Base-by-base conservation (phyloP, 2,113 vertebrate species). In the Eidolon helvum region DNA sequence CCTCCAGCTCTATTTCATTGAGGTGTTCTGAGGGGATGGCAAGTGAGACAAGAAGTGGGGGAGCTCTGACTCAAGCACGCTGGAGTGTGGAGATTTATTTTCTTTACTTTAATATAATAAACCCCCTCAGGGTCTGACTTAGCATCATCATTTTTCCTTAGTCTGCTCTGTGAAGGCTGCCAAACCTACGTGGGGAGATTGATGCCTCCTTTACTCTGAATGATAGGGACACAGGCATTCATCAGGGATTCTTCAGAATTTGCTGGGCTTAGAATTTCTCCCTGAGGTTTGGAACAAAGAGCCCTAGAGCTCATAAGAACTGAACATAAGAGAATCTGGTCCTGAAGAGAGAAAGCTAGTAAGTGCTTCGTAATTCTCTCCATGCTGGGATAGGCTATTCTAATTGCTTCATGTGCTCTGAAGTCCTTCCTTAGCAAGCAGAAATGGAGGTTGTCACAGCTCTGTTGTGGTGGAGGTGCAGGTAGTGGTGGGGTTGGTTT, bases 41-140 rank as follows among this genome's bases (percentile, higher is more conserved):
- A 35, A 90, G n/a, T 57, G 45, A 83, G 55, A 88, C 26, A 63
- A 91, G 95, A 84, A 59, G 43, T n/a, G 3, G 74, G 91, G 55
- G n/a, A 71, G 15, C 11, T 43, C 57, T 55, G 79, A 57, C 71
- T 87, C 35, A 63, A 69, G 55, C 9, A n/a, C 14, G 77, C 80
- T 94, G 71, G 91, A 88, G 79, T 84, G 80, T 63, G 38, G 91
- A 98, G 97, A 97, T 98, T 97, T 85, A 98, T 98, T 98, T 96
- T 91, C 98, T 97, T 98, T 97, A 71, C 97, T 98, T 90, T 98
- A 97, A 95, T 97, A 95, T 96, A 97, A 98, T 96, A 98, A 98
- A 97, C 95, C 90, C 97, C 1, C 2, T 96, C 90, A 90, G 96
- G 97, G 96, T 97, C 97, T 96, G 96, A 95, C 88, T 91, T 97